Percentiles rank a stretch among this genome's conserved stretches.
Evolutionary conservation across 2,797 vertebrate genomes (phyloP).

Genomic region (Garrulus glandarius): DNA sequence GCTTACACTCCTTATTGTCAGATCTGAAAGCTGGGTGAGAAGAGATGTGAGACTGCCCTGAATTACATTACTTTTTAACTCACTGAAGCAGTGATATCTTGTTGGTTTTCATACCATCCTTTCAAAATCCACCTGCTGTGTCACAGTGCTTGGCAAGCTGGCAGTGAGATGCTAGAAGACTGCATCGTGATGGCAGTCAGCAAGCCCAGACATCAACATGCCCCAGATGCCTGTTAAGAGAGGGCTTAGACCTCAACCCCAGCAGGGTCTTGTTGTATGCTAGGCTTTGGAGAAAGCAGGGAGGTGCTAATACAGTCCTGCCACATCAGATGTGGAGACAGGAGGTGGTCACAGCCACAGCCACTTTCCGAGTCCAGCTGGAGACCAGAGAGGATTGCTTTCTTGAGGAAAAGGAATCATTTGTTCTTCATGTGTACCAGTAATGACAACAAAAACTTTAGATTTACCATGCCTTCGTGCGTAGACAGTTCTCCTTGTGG

Average conservation of each 20-base stretch:
- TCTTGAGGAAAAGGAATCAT: neutral
- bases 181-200: neutral
- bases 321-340: neutral
- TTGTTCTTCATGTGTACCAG: neutral
- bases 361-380: neutral
- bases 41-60: neutral
- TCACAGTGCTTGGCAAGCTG: neutral
- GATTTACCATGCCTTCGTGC: neutral
- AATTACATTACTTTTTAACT: neutral
- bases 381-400: neutral
- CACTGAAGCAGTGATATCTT: neutral
- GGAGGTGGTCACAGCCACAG: neutral
- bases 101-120: neutral
- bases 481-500: neutral
- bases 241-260: neutral
- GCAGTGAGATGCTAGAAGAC: accelerated
- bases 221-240: neutral
- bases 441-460: neutral
- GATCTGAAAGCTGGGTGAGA: neutral
- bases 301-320: neutral
- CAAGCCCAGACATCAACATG: neutral
- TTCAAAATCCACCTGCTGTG: neutral
- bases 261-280: neutral
- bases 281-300: neutral
- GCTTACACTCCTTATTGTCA: neutral